Base-by-base conservation (phyloP, 2,888 invertebrate species). In the Glaucopsyche alexis region DNA sequence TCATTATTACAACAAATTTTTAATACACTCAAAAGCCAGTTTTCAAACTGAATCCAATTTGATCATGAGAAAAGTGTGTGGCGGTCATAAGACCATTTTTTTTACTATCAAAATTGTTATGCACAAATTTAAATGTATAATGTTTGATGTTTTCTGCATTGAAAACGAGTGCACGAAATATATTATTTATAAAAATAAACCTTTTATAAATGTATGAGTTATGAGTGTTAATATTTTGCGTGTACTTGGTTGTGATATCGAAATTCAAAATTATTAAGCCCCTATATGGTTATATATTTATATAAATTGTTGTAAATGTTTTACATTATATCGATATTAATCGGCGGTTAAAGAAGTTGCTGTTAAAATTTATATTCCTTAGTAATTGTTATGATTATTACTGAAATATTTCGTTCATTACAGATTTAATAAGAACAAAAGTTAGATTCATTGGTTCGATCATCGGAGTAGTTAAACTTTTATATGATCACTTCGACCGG, bases 181-280 rank as follows among this genome's bases (percentile, higher is more conserved):
- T 38, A 38, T 60, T 60, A 60, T 60, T 60, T 38, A 29, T 2
- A 29, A 11, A 19, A 13, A 19, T 65, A 66, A 38, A 65, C 5
- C 16, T n/a, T 9, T 42, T 16, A 16, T 8, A 9, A 45, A 11
- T 69, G 13, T 49, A 69, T 69, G 49, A 65, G 64, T 38, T 69
- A 7, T 49, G 29, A 69, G 2, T 69, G 47, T 49, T 45, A 45
- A 47, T 7, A 47, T 69, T 69, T 49, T 69, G 60, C 60, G 60
- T 29, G 29, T 14, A 60, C 14, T 60, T 38, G 60, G 60, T 60
- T 60, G 60, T 60, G 60, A 38, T 38, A 38, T 29, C 60, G 29
- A 60, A 60, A 38, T 60, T 60, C 13, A 60, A 38, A 60, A 60
- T 60, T 13, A 29, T 55, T 55, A 19, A 55, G 3, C 55, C 5